phyloP scores from a whole-genome alignment of 2,113 vertebrate species.

The Python bivittatus region DNA sequence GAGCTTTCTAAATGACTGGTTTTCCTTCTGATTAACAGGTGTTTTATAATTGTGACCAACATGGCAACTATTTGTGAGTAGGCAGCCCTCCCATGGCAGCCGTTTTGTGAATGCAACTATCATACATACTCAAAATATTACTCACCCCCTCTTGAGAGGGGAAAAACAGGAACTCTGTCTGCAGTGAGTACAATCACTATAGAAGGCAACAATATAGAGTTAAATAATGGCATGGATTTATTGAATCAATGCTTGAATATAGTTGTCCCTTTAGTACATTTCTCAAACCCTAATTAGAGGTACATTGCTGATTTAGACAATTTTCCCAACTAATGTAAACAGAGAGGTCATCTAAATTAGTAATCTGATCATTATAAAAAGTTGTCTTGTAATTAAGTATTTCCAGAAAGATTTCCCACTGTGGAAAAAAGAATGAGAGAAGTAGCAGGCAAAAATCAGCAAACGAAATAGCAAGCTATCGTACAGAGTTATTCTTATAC shows the following conservation, averaged over 20 bases:
- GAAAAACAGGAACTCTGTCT: background rate
- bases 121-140: background rate
- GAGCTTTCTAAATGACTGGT: no score
- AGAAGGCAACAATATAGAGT: background rate
- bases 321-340: background rate
- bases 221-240: background rate
- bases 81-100: no score
- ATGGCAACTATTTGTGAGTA: no score
- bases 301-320: background rate
- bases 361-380: background rate
- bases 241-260: background rate
- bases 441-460: background rate
- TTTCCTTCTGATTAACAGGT: no score
- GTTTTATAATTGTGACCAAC: no score
- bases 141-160: background rate
- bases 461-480: background rate
- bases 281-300: background rate
- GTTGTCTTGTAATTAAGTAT: background rate
- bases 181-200: background rate
- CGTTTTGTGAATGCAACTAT: background rate
- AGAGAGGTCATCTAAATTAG: background rate
- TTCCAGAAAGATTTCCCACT: background rate
- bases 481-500: background rate
- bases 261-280: background rate
- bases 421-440: background rate